Evolutionary conservation across 2,797 vertebrate species (phyloP), one percentile per base, ranked within the genome.

Genomic region (Botia kubotai): DNA sequence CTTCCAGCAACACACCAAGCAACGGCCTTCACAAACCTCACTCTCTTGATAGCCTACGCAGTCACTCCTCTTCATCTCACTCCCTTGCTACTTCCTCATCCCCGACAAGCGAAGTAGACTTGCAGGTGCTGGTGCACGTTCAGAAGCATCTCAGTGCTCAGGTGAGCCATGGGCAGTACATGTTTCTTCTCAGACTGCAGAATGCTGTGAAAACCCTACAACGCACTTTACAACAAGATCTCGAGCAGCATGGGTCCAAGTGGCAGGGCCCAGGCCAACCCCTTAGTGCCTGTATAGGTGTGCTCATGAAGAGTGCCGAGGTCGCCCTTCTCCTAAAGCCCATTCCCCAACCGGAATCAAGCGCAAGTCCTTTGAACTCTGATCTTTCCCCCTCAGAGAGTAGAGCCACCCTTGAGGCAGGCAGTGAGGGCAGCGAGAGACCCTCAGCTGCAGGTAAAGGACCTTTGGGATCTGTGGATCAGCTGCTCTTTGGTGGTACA

Each of bases 121-220:
- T 98, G 77, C 96, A 99, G 17, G 71, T 97, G 82, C 89, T 99
- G 86, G 94, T 97, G 79, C 95, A 97, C 0, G 87, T 97, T 85
- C 96, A 96, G 84, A 99, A 97, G 85, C 95, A 94, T 29, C 90
- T 99, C 73, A 98, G 97, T 77, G 87, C 95, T 84, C 98, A 99
- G 90, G 94, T 98, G 89, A 98, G 96, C 93, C 98, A 99, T 89
- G 94, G 95, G 86, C 98, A 99, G 89, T 98, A 96, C 76, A 83
- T 98, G 50, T 97, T 99, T 71, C 91, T 99, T 87, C 93, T 98
- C 84, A 93, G 93, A 69, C 96, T 99, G 17, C 98, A 98, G 78
- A 95, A 97, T 48, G 96, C 97, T 65, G 93, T 99, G 79, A 93
- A 96, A 82, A 84, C 94, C 21, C 94, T 99, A 75, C 92, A 96